A percentile compares a stretch with the other conserved stretches of the same genome.
phyloP scores from a whole-genome alignment of 2,888 invertebrate genomes.

The Lepeophtheirus nordmannii region DNA sequence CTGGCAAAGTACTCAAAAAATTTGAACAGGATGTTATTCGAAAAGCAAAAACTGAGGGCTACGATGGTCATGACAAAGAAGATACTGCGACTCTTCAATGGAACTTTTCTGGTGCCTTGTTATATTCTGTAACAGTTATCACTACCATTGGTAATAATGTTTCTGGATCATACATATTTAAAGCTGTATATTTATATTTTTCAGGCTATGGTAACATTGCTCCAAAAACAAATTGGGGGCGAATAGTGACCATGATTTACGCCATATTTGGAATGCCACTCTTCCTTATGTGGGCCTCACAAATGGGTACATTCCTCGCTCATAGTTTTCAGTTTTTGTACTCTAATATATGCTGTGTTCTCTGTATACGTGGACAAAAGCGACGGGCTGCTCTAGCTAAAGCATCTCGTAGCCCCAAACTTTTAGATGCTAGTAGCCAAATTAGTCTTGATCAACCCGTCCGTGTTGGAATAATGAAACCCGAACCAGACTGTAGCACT shows the following conservation, averaged over 20 bases:
- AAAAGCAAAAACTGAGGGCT: constrained; percentile 45
- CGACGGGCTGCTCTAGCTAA: constrained; percentile 38
- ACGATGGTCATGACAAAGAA: constrained; percentile 30
- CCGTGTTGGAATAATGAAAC: background rate
- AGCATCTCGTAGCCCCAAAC: background rate
- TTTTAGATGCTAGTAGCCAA: background rate
- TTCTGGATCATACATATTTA: too few species aligned
- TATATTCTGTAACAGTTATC: constrained; percentile 69
- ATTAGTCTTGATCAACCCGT: background rate
- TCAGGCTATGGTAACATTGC: constrained; percentile 87
- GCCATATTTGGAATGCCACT: constrained; percentile 83
- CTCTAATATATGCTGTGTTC: constrained; percentile 72
- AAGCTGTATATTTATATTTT: constrained; percentile 30
- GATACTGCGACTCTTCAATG: constrained; percentile 41
- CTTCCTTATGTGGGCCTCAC: constrained; percentile 83
- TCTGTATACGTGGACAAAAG: constrained; percentile 50
- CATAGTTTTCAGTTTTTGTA: constrained; percentile 83
- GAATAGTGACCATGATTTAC: constrained; percentile 86
- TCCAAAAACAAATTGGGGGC: constrained; percentile 80
- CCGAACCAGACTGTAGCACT: background rate
- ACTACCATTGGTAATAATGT: constrained; percentile 64
- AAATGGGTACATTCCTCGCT: constrained; percentile 85
- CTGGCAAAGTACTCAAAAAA: constrained; percentile 31
- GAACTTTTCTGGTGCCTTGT: constrained; percentile 65
- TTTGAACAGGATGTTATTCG: constrained; percentile 47